Percentiles rank a stretch among this genome's conserved stretches.
phyloP scores from a whole-genome alignment of 2,113 vertebrate species.

The Labrus mixtus region DNA sequence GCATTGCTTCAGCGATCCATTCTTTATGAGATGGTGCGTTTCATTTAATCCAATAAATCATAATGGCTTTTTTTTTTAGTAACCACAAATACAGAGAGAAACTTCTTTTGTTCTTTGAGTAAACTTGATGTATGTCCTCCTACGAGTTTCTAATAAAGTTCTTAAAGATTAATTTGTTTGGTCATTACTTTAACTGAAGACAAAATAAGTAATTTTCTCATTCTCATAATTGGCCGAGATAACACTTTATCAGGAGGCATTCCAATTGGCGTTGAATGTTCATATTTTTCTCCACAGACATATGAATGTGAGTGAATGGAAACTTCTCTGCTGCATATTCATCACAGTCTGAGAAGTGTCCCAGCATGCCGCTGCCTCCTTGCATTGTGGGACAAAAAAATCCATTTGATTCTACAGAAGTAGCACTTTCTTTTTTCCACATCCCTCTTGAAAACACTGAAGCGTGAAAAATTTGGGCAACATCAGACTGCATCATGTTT shows the following conservation, averaged over 20 bases:
- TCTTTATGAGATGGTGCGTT: too few relatives aligned
- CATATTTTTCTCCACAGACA: conserved; percentile 3
- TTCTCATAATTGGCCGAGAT: conserved; percentile 28
- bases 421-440: not conserved
- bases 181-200: conserved; percentile 8
- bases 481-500: conserved; percentile 44
- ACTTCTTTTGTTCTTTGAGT: not conserved
- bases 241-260: conserved; percentile 29
- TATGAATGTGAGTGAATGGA: not conserved
- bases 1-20: too few relatives aligned
- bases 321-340: conserved; percentile 20
- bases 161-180: not conserved
- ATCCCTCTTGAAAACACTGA: conserved; percentile 33
- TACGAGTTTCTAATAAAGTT: not conserved
- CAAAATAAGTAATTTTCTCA: conserved; percentile 20
- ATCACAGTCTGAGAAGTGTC: conserved; percentile 14
- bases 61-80: too few relatives aligned
- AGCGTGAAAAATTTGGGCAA: conserved; percentile 28
- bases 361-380: conserved; percentile 1
- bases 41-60: too few relatives aligned
- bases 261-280: conserved; percentile 27
- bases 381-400: conserved; percentile 22
- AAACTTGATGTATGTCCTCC: not conserved
- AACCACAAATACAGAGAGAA: too few relatives aligned
- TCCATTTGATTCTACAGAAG: conserved; percentile 13